Base-by-base conservation (phyloP, 2,888 invertebrate genomes). In the Malacosoma neustria region DNA sequence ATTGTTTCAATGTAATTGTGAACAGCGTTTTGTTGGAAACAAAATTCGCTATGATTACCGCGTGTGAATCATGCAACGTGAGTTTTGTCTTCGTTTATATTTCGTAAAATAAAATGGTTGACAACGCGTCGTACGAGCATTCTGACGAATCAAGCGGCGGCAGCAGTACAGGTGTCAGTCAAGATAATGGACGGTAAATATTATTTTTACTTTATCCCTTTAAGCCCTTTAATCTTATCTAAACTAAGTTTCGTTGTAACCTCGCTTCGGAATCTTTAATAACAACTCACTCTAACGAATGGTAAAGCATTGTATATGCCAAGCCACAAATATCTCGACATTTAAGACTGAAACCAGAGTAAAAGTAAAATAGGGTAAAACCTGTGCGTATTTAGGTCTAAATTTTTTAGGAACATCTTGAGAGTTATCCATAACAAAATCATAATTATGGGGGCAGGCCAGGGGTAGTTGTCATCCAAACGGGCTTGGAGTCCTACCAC, bases 121-220 rank as follows among this genome's bases (percentile, higher is more conserved):
- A 84, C 57, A 85, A 84, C 61, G 81, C 69, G 1, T 80, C 79
- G 3, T 82, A 77, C 40, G 81, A 85, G 46, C 74, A 70, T 46
- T 82, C 81, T 2, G 84, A 82, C 37, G 82, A 76, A 43, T 85
- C 84, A 11, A 80, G 80, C 35, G 64, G 61, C 3, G 77, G 75
- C 34, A 71, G 67, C 40, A 53, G 36, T 31, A 41, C 38, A 40
- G 51, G 9, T 30, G 36, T 37, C 12, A 47, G 49, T 40, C 49
- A 48, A 14, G 42, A 42, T n/a, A 53, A 55, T 46, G 51, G 60
- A 40, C 61, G 75, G 80, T 81, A 62, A 76, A 54, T 30, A 29
- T 37, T n/a, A 6, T 15, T 13, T 35, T 14, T 12, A 22, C n/a
- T 29, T 29, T 11, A 11, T 29, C 9, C 22, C 22, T 22, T 22